Evolutionary conservation across 30 jellyfish, hydroid and myxozoan species (phyloP).

Genomic region (Pelagia noctiluca): DNA sequence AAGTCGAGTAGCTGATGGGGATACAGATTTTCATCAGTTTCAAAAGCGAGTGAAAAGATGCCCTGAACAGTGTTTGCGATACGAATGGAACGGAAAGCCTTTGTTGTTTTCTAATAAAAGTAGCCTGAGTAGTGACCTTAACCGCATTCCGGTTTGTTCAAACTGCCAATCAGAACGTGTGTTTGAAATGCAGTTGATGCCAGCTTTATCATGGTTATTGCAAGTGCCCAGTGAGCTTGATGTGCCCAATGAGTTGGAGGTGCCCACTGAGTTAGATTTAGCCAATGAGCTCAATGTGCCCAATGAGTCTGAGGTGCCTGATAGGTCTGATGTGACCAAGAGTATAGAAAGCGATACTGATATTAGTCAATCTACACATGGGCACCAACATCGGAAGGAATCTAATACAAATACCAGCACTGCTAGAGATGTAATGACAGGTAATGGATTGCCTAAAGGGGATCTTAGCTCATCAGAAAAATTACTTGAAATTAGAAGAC

Average conservation of each 20-base stretch:
- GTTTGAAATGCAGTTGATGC: conserved; percentile 91
- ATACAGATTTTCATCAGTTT: conserved; percentile 64
- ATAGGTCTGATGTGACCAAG: neutral
- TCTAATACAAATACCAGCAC: neutral
- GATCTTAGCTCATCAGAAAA: no score
- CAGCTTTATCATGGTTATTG: conserved; percentile 64
- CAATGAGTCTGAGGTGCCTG: no score
- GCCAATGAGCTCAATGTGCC: no score
- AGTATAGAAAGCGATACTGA: neutral
- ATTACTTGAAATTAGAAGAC: neutral
- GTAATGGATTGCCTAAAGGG: no score
- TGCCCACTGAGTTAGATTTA: no score
- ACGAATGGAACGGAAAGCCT: conserved; percentile 62
- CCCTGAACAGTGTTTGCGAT: conserved; percentile 83
- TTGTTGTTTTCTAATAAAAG: conserved; percentile 51
- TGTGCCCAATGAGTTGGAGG: no score
- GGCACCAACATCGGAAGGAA: neutral
- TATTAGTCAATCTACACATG: neutral
- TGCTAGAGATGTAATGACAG: no score
- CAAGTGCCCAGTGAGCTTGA: no score
- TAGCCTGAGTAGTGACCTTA: conserved; percentile 29
- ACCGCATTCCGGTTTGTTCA: conserved; percentile 59
- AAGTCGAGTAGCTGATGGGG: conserved; percentile 69
- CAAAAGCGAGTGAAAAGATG: conserved; percentile 51
- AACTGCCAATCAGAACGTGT: conserved; percentile 71